These are phyloP conservation scores for Malurus leucopterus DNA, from an alignment of 2,797 vertebrate species.

Conservation along the genomic window DNA sequence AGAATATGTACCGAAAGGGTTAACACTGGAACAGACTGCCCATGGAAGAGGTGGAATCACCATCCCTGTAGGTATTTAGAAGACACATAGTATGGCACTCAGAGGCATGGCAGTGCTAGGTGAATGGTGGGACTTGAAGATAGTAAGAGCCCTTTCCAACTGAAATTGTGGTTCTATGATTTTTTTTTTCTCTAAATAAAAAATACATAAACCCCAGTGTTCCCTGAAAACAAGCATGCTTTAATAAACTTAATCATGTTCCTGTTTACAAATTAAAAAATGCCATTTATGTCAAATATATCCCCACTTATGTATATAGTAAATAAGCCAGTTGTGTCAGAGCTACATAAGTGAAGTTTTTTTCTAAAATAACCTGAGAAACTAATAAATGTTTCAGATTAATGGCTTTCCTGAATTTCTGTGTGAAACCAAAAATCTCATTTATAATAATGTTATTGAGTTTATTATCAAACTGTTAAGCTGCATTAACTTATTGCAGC, in stretches of 20 bases:
- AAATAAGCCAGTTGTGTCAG: background rate
- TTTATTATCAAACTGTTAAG: background rate
- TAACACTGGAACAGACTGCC: background rate
- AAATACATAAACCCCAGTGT: background rate
- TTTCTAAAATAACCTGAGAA: background rate
- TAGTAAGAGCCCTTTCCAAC: background rate
- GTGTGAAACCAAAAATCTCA: background rate
- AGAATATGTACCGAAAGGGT: background rate
- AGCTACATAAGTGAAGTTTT: accelerated
- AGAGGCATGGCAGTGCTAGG: background rate
- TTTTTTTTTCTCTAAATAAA: background rate
- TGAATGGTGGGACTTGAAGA: background rate
- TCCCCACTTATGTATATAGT: background rate
- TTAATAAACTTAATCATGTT: background rate
- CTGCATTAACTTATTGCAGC: background rate
- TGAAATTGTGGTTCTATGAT: background rate
- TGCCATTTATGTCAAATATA: background rate
- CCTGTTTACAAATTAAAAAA: background rate
- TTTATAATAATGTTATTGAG: background rate
- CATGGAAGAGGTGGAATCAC: background rate
- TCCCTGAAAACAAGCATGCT: background rate
- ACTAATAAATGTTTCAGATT: background rate
- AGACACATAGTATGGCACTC: accelerated
- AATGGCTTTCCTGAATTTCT: background rate
- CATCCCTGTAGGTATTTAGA: background rate